Conservation (phyloP, 2,113 vertebrate genomes). For the Accipiter virgatus region DNA sequence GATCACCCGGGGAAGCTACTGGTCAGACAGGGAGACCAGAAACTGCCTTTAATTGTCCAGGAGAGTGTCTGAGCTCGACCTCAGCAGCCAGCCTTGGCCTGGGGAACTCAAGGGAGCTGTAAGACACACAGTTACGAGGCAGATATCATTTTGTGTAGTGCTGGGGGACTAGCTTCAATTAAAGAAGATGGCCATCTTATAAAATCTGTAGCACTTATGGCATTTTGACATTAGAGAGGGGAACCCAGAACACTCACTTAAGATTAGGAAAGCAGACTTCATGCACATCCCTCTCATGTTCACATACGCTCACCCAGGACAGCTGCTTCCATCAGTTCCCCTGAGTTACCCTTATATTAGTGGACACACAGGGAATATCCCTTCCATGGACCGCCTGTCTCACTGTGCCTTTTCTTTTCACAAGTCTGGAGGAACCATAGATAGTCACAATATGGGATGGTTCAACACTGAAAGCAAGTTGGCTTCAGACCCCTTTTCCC, state of each 20-base stretch:
- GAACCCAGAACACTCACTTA: neutral
- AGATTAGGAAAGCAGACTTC: neutral
- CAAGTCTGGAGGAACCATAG: neutral
- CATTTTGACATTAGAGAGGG: neutral
- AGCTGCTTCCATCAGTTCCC: neutral
- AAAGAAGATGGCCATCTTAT: slow-evolving; percentile 2
- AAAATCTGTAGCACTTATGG: neutral
- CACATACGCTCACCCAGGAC: neutral
- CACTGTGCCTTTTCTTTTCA: neutral
- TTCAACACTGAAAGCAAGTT: neutral
- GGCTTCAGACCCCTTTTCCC: neutral
- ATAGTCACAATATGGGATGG: neutral
- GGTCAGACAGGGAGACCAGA: neutral
- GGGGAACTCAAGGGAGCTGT: neutral
- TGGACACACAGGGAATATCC: neutral
- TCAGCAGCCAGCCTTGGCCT: neutral
- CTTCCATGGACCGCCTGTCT: neutral
- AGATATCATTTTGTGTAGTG: neutral
- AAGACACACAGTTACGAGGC: neutral
- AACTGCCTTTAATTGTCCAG: neutral
- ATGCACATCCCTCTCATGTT: neutral
- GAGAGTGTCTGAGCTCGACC: neutral
- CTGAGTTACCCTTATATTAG: neutral
- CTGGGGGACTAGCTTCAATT: neutral
- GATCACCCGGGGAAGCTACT: neutral